Percentiles rank a stretch among this genome's conserved stretches.
phyloP scores from a whole-genome alignment of 2,888 invertebrate species.

The Epistrophella euchroma region DNA sequence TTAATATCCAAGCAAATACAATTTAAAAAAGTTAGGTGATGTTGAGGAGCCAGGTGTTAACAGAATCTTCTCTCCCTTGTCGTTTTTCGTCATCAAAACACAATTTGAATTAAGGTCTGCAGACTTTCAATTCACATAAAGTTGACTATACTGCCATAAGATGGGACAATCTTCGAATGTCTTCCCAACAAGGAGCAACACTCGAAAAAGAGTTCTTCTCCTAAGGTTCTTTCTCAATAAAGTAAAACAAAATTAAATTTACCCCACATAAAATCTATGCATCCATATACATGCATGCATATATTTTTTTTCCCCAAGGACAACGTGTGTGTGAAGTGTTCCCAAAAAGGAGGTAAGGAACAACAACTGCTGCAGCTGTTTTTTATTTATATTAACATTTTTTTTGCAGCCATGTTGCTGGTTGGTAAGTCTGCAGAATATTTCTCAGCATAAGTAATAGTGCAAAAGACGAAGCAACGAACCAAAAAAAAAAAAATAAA shows the following conservation, averaged over 20 bases:
- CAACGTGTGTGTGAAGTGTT: constrained; percentile 34
- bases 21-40: neutral
- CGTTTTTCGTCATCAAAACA: neutral
- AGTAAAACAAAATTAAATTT: constrained; percentile 74
- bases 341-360: constrained; percentile 1
- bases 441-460: constrained; percentile 69
- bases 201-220: constrained; percentile 35
- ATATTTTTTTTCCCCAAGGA: constrained; percentile 26
- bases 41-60: constrained; percentile 59
- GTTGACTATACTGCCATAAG: neutral
- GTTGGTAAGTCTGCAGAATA: constrained; percentile 65
- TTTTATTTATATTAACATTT: constrained; percentile 69
- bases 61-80: constrained; percentile 51
- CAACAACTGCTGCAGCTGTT: constrained; percentile 67
- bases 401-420: constrained; percentile 39
- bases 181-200: constrained; percentile 21
- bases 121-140: constrained; percentile 37
- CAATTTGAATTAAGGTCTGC: constrained; percentile 62
- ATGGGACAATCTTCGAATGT: neutral
- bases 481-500: constrained; percentile 6
- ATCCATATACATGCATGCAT: constrained; percentile 25
- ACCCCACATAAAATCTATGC: constrained; percentile 72
- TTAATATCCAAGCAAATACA: constrained; percentile 45
- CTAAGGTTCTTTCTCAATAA: constrained; percentile 56
- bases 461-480: constrained; percentile 33